Base-by-base conservation (phyloP, 2,113 vertebrate species). In the Siniperca knerii region DNA sequence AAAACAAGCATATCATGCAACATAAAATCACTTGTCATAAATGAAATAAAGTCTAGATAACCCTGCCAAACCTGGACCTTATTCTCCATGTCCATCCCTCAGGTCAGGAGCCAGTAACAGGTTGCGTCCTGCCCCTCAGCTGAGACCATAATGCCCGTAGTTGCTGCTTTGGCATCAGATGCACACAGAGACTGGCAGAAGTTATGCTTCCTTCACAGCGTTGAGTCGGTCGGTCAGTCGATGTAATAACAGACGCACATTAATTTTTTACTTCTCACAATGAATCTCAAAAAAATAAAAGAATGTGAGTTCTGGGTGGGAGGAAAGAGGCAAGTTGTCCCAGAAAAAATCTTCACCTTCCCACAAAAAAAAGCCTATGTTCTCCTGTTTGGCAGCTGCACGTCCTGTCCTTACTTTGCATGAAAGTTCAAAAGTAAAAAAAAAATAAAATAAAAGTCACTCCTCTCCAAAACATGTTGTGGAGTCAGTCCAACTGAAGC, bases 191-290 rank as follows among this genome's bases (percentile, higher is more conserved):
- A 90, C 79, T 54, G 73, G 85, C 82, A 89, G 79, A 88, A 74
- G 54, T 83, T 82, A 77, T 75, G 85, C 77, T 87, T 93, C 84
- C 88, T 93, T 94, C 94, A 95, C 94, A 95, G 94, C 93, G 83
- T 92, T 90, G 82, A 89, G 86, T 91, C 70, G 55, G 90, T 85
- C 58, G 15, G 86, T 93, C 86, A 89, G 85, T 87, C 33, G 29
- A 42, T 71, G 81, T 60, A 37, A 77, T 67, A 90, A 89, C 40
- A 70, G 77, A 89, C 75, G 37, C 12, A 74, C 55, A n/a, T 46
- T 29, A 33, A 78, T 77, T 23, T 60, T 62, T 79, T 82, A 54
- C 62, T 84, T 82, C 67, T 78, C 64, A 79, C 35, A 33, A 62
- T 35, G 33, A 81, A 55, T 23, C 52, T 85, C 2, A 9, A 21